These are phyloP conservation scores for Phainopepla nitens DNA, from an alignment of 2,113 vertebrate genomes.

Conservation along the genomic window DNA sequence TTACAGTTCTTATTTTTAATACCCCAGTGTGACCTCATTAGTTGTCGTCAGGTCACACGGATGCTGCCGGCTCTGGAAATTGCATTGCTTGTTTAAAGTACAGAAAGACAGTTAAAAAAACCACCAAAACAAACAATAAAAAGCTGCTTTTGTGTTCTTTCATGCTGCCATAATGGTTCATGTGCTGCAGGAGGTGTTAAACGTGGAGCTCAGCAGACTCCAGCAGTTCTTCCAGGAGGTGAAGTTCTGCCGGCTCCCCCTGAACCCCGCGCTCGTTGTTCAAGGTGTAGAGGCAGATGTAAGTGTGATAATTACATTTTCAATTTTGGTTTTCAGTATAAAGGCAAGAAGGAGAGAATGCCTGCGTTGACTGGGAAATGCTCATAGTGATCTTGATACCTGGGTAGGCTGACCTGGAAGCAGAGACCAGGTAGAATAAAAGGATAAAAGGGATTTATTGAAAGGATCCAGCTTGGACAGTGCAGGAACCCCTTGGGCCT, in stretches of 20 bases:
- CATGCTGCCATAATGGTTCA: background rate
- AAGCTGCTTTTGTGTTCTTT: background rate
- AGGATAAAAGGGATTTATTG: no score
- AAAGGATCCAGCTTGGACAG: no score
- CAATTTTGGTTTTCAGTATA: background rate
- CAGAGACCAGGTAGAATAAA: no score
- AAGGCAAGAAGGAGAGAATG: background rate
- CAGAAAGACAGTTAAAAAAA: background rate
- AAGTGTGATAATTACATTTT: background rate
- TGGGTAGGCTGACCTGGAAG: no score
- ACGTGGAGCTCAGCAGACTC: conserved; percentile 54
- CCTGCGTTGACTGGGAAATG: background rate
- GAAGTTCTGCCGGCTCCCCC: conserved; percentile 66
- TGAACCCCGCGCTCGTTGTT: conserved; percentile 45
- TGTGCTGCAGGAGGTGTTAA: conserved; percentile 64
- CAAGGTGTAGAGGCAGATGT: conserved; percentile 61
- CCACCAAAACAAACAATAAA: fast-evolving
- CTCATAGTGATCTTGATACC: background rate
- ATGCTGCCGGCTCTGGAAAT: background rate
- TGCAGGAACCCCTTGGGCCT: no score
- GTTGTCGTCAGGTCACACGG: background rate
- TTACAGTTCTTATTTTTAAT: background rate
- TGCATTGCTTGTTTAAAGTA: background rate
- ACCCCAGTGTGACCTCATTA: background rate
- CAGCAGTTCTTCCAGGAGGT: conserved; percentile 65